phyloP scores from a whole-genome alignment of 1,140 invertebrate genomes.

The Drosophila ambigua region DNA sequence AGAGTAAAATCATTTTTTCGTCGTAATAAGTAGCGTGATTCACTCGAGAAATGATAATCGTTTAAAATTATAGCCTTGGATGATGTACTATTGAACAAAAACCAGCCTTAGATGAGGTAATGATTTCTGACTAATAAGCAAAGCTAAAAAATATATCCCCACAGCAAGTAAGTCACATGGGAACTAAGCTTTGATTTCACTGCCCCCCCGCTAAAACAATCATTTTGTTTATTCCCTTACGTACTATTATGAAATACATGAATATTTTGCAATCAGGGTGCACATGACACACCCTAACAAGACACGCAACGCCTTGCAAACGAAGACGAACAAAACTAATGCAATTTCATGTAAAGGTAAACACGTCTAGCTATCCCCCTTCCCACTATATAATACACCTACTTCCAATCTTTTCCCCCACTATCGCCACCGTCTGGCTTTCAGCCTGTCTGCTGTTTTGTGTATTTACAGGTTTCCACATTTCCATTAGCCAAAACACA shows the following conservation, averaged over 20 bases:
- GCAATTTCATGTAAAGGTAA: slow-evolving; percentile 60
- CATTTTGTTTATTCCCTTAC: slow-evolving; percentile 18
- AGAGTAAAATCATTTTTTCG: too few relatives aligned
- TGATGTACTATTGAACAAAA: too few relatives aligned
- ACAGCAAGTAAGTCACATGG: slow-evolving; percentile 10
- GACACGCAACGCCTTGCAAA: slow-evolving; percentile 16
- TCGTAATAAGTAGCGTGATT: too few relatives aligned
- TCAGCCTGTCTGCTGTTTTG: slow-evolving; percentile 1
- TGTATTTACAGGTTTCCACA: slow-evolving; percentile 71
- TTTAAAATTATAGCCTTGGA: too few relatives aligned
- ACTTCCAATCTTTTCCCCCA: neutral
- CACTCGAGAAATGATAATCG: too few relatives aligned
- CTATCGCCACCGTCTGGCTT: neutral
- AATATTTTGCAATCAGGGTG: slow-evolving; percentile 29
- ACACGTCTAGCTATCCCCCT: slow-evolving; percentile 25
- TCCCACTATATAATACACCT: neutral
- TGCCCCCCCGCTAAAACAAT: slow-evolving; percentile 1
- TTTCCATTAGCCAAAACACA: slow-evolving; percentile 68
- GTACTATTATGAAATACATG: slow-evolving; percentile 37
- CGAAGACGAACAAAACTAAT: slow-evolving; percentile 58
- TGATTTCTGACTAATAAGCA: slow-evolving; percentile 25
- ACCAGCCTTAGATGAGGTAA: slow-evolving; percentile 1
- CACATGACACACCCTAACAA: slow-evolving; percentile 45
- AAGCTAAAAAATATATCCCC: slow-evolving; percentile 9
- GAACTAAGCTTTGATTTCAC: slow-evolving; percentile 2